phyloP scores from a whole-genome alignment of 2,797 vertebrate species.

The Spinibarbus caldwelli region DNA sequence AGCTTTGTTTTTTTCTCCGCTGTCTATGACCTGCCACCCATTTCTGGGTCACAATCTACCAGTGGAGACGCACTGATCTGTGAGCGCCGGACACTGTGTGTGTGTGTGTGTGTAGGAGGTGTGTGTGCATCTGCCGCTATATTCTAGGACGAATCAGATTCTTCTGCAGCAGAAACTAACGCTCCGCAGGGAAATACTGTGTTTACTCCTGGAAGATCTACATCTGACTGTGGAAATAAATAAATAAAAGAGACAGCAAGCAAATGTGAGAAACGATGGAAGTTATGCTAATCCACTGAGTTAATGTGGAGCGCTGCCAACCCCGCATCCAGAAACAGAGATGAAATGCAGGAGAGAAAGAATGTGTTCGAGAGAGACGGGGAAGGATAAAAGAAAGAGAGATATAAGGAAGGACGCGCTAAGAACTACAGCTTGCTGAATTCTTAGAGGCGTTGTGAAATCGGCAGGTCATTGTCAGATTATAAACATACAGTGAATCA shows the following conservation, averaged over 20 bases:
- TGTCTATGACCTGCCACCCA: background rate
- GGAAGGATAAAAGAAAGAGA: conserved; percentile 25
- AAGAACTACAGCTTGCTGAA: conserved; percentile 61
- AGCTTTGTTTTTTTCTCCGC: background rate
- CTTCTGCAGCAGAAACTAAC: conserved; percentile 11
- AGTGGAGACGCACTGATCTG: background rate
- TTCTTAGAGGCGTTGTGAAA: background rate
- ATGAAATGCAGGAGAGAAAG: conserved; percentile 35
- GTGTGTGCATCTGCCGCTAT: background rate
- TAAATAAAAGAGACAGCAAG: conserved; percentile 37
- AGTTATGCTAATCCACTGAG: conserved; percentile 47
- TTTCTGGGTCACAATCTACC: conserved; percentile 7
- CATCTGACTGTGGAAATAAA: conserved; percentile 44
- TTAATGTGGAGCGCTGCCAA: conserved; percentile 42
- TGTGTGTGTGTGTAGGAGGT: background rate
- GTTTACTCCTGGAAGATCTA: conserved; percentile 48
- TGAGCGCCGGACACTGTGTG: background rate
- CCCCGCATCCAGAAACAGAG: conserved; percentile 33
- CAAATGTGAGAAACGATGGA: conserved; percentile 16
- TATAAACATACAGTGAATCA: background rate
- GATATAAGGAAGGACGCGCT: conserved; percentile 73
- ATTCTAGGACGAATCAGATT: conserved; percentile 22
- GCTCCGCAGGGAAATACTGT: conserved; percentile 36
- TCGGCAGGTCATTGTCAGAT: background rate
- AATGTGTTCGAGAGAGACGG: background rate